These are phyloP conservation scores for Zhengitettix transpicula DNA, from an alignment of 2,888 invertebrate genomes.

Conservation along the genomic window DNA sequence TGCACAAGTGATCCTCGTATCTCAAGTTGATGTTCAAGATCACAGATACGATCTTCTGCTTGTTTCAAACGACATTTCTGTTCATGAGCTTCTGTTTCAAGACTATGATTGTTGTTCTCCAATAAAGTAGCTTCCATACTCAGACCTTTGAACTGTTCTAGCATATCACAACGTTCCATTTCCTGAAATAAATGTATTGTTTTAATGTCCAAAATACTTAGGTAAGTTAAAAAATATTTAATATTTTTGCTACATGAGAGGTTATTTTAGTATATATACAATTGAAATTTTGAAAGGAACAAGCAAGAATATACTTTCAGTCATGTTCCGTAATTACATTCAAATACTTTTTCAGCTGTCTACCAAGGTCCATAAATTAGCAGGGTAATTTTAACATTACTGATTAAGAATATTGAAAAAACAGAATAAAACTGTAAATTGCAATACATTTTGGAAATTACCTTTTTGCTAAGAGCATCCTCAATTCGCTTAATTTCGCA, in stretches of 20 bases:
- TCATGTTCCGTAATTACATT: too few species aligned
- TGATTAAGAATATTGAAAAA: too few species aligned
- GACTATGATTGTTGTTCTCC: conserved; percentile 62
- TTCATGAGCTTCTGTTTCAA: conserved; percentile 60
- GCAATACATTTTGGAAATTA: conserved; percentile 16
- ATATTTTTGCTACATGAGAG: not conserved
- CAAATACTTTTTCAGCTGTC: too few species aligned
- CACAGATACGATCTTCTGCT: conserved; percentile 39
- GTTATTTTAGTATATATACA: too few species aligned
- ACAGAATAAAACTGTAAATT: too few species aligned
- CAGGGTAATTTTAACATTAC: too few species aligned
- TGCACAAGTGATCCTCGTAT: conserved; percentile 34
- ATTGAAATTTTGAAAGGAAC: too few species aligned
- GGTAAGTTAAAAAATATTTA: not conserved
- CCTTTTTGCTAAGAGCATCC: conserved; percentile 53
- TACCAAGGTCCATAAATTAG: too few species aligned
- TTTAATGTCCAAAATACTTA: not conserved
- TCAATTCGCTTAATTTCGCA: conserved; percentile 64
- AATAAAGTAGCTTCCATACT: conserved; percentile 59
- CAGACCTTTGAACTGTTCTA: conserved; percentile 61
- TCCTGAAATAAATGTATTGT: conserved; percentile 34
- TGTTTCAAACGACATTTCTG: conserved; percentile 40
- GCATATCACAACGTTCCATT: conserved; percentile 59
- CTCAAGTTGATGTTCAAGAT: conserved; percentile 44
- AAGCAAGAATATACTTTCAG: too few species aligned